Percentiles rank a stretch among this genome's conserved stretches.
Evolutionary conservation across 2,113 vertebrate genomes (phyloP).

Genomic region (Oxyruncus cristatus): DNA sequence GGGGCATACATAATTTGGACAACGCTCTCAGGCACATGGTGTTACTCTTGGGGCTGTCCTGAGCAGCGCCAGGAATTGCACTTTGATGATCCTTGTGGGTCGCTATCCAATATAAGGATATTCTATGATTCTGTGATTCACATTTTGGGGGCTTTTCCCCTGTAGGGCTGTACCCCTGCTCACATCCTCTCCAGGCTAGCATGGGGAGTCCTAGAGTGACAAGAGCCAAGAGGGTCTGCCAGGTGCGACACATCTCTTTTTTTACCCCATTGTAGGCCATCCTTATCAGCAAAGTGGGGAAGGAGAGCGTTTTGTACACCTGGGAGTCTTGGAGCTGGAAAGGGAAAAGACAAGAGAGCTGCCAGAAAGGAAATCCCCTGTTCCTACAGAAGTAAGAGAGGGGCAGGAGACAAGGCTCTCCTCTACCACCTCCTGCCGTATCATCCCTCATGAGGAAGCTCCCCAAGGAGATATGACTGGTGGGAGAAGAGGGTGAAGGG

Average conservation of each 20-base stretch:
- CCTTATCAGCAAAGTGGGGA: neutral
- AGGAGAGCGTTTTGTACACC: neutral
- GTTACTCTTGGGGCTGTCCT: neutral
- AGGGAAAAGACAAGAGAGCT: neutral
- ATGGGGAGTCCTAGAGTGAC: accelerated
- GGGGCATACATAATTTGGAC: neutral
- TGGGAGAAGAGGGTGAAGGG: neutral
- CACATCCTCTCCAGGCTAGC: neutral
- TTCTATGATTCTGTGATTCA: neutral
- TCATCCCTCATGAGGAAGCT: neutral
- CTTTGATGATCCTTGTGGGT: neutral
- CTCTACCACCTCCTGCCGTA: neutral
- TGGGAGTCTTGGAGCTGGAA: neutral
- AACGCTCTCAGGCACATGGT: accelerated
- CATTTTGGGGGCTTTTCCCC: neutral
- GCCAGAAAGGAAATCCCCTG: neutral
- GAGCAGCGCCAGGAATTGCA: neutral
- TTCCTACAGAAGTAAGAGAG: neutral
- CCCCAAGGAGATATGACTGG: neutral
- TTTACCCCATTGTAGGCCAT: neutral
- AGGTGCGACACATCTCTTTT: neutral
- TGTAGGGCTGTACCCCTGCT: neutral
- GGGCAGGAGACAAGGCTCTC: neutral
- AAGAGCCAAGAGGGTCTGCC: neutral
- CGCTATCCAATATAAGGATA: neutral